phyloP scores from a whole-genome alignment of 1,140 invertebrate species.

The Asobara japonica region DNA sequence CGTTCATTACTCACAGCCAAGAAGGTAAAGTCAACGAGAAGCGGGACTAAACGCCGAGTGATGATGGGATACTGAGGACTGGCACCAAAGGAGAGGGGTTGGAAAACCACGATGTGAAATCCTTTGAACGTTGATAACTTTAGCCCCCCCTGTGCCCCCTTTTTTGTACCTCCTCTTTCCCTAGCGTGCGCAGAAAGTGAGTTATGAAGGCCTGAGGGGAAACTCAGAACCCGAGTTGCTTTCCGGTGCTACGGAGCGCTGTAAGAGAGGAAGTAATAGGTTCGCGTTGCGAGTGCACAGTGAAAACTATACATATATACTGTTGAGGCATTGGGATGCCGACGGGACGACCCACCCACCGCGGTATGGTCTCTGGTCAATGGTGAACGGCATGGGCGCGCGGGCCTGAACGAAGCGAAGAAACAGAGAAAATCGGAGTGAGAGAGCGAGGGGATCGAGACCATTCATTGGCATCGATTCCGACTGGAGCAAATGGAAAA shows the following conservation, averaged over 20 bases:
- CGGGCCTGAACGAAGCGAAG: too few species aligned
- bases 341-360: background rate
- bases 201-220: constrained; percentile 25
- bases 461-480: constrained; percentile 41
- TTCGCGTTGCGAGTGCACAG: background rate
- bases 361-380: background rate
- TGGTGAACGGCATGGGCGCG: too few species aligned
- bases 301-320: background rate
- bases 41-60: background rate
- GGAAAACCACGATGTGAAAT: constrained; percentile 28
- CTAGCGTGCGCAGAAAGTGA: constrained; percentile 25
- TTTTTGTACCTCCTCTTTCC: background rate
- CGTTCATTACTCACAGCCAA: constrained; percentile 32
- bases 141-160: background rate
- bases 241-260: constrained; percentile 17
- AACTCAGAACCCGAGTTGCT: constrained; percentile 19
- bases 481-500: constrained; percentile 42
- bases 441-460: background rate
- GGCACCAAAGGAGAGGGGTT: background rate
- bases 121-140: constrained; percentile 41
- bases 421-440: background rate
- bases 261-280: constrained; percentile 29
- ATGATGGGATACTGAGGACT: background rate
- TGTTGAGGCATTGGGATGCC: background rate
- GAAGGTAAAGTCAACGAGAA: background rate